A percentile compares a stretch with the other conserved stretches of the same genome.
phyloP scores from a whole-genome alignment of 1,140 invertebrate genomes.

The Brachionus paranguensis region DNA sequence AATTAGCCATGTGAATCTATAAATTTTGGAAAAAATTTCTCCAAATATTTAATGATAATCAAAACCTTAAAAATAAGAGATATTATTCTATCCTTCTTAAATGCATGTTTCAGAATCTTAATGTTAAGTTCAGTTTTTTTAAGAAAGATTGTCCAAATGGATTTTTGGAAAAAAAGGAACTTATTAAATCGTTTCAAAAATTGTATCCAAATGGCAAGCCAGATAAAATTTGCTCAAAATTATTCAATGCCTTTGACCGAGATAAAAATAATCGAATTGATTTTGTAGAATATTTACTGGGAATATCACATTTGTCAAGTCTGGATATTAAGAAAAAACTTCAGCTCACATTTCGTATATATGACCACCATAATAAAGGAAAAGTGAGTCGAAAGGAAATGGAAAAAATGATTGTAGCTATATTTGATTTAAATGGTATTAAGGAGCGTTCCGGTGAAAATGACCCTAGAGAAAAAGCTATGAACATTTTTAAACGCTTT shows the following conservation, averaged over 20 bases:
- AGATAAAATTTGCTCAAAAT: not conserved
- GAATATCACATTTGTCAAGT: not conserved
- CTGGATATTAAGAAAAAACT: conserved; percentile 20
- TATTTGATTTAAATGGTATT: conserved; percentile 22
- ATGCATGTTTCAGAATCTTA: too few relatives aligned
- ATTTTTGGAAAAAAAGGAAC: not conserved
- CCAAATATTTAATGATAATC: too few relatives aligned
- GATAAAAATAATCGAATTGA: conserved; percentile 20
- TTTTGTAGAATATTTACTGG: conserved; percentile 37
- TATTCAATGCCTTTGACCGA: conserved; percentile 7
- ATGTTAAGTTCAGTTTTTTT: too few relatives aligned
- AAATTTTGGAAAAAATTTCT: too few relatives aligned
- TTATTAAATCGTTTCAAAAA: not conserved
- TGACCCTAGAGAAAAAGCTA: not conserved
- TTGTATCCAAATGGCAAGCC: conserved; percentile 33
- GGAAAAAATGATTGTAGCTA: conserved; percentile 32
- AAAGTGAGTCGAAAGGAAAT: conserved; percentile 15
- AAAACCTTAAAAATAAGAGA: too few relatives aligned
- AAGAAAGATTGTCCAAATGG: conserved; percentile 14
- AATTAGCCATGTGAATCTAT: too few relatives aligned
- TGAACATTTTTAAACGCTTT: not conserved
- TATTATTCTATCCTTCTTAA: too few relatives aligned
- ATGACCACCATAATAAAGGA: conserved; percentile 30
- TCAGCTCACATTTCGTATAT: conserved; percentile 18
- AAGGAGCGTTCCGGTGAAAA: conserved; percentile 1